Base-by-base conservation (phyloP, 2,113 vertebrate genomes). In the Trinectes maculatus region DNA sequence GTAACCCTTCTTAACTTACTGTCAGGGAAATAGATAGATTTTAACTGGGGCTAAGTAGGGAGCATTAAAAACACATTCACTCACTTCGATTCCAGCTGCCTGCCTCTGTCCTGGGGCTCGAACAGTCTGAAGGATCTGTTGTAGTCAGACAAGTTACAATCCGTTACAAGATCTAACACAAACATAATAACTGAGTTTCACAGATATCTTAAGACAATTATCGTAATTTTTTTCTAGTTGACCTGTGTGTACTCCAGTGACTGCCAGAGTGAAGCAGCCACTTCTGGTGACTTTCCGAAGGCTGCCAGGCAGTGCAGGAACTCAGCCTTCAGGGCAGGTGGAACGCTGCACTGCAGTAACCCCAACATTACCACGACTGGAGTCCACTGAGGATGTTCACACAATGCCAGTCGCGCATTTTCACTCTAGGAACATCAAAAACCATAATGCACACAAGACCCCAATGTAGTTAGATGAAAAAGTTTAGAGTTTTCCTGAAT, bases 181-280 rank as follows among this genome's bases (percentile, higher is more conserved):
- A 21, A 48, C 22, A 6, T 5, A n/a, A 26, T 2, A 16, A 26
- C 3, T 25, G 6, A n/a, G n/a, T n/a, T n/a, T n/a, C n/a, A n/a
- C 1, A 48, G 2, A 16, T 3, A 6, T 25, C 5, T 15, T 26
- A 29, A 29, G n/a, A 28, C 7, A 53, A 6, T 8, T 46, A 6
- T 11, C 5, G 43, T 19, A 0, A 15, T 40, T 28, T 22, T 51
- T 39, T 9, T 37, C 28, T 47, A 4, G 3, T 48, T 22, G 34
- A 98, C 98, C 95, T 99, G 98, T 5, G 96, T 95, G 46, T 98
- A 98, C 69, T 99, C 98, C 88, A 99, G 82, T 0, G 98, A 99
- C 53, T 98, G 98, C 98, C 98, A 99, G 43, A 99, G 95, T 0
- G 96, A 97, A 74, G 98, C 94, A 24, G 97, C 96, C 12, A 99